Conservation (phyloP, 2,113 vertebrate genomes). For the Mohoua ochrocephala region DNA sequence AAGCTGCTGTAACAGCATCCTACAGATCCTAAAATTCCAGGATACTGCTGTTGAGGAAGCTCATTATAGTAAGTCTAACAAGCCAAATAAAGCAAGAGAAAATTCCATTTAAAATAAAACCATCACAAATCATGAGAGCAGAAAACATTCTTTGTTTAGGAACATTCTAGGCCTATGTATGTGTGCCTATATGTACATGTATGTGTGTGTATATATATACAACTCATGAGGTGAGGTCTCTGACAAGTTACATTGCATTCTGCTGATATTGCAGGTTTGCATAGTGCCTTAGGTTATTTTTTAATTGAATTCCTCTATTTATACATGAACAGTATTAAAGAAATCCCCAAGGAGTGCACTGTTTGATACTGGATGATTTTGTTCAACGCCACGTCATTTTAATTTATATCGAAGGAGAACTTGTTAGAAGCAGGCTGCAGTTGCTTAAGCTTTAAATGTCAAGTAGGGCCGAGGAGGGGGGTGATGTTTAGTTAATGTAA, state of each 20-base stretch:
- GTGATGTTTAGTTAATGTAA: slow-evolving; percentile 23
- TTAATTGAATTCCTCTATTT: slow-evolving; percentile 7
- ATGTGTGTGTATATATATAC: too few species aligned
- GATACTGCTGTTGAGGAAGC: background rate
- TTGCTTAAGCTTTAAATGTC: slow-evolving; percentile 63
- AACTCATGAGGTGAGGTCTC: background rate
- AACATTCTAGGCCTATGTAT: background rate
- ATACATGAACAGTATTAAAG: background rate
- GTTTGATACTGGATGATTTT: slow-evolving; percentile 27
- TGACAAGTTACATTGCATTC: background rate
- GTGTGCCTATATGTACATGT: background rate
- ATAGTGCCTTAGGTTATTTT: background rate
- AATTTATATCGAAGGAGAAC: slow-evolving; percentile 39
- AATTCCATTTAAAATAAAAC: background rate
- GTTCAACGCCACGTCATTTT: background rate
- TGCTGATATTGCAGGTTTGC: background rate
- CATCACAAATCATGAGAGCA: background rate
- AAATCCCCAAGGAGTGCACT: background rate
- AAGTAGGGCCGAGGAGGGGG: background rate
- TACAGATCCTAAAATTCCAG: background rate
- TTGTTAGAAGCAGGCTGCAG: slow-evolving; percentile 31
- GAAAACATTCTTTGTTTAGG: background rate
- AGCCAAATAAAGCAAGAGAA: background rate
- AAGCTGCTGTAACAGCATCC: background rate
- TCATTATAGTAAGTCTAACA: background rate